Evolutionary conservation across 2,888 invertebrate genomes (phyloP), one percentile per base, ranked within the genome.

Genomic region (Podabrus alpinus): DNA sequence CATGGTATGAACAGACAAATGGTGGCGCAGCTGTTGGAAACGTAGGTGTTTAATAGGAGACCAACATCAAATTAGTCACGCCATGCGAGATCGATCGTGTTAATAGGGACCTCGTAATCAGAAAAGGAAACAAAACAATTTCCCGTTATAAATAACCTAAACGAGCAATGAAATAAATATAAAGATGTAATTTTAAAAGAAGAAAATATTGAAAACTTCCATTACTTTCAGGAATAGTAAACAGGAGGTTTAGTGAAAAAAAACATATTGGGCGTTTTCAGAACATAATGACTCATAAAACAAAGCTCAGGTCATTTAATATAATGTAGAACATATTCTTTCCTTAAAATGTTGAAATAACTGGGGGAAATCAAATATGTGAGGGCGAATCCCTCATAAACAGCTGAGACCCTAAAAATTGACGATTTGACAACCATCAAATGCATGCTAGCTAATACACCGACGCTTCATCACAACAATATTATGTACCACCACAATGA

Each of bases 1-100:
- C 74, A 78, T 72, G 66, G 79, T 79, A 74, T 79, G 74, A 73
- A 78, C 78, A 83, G 81, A 82, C 81, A 82, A 84, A 83, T 83
- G 82, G 83, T 82, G 83, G 80, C 84, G 79, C 85, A 85, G 84
- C 84, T 85, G 85, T 78, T 81, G 78, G 81, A 75, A 79, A 82
- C 81, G 82, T 80, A 80, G 79, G 80, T 81, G 81, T 83, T 83
- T 83, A 83, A 84, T 81, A 82, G 82, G 77, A 82, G 81, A 81
- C 82, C 82, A 82, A 81, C 80, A 76, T 81, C 78, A 82, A 84
- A 84, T 85, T 84, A 85, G 84, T 85, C 84, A 85, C 83, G 84
- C 80, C 82, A 82, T 77, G 80, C 74, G 80, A 83, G 83, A 84
- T 85, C 84, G 84, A 85, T 84, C 81, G 83, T 80, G 81, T 80